A percentile compares a stretch with the other conserved stretches of the same genome.
These are phyloP conservation scores for Gymnarchus niloticus DNA, from an alignment of 2,113 vertebrate species.

Conservation along the genomic window DNA sequence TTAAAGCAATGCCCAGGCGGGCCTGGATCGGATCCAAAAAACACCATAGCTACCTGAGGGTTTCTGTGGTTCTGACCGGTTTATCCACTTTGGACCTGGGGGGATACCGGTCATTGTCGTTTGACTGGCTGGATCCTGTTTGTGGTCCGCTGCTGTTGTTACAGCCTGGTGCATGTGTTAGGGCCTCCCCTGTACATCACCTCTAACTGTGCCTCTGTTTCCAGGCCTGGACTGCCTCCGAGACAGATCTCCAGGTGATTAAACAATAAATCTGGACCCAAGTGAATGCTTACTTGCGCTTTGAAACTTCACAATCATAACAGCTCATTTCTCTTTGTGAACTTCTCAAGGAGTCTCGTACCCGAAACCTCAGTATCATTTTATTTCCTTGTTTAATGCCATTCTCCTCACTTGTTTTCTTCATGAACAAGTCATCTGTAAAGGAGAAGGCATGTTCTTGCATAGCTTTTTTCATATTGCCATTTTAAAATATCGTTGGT, in stretches of 20 bases:
- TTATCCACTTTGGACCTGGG: not conserved
- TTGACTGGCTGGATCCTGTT: slow-evolving; percentile 18
- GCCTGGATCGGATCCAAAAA: not conserved
- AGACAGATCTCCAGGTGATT: slow-evolving; percentile 10
- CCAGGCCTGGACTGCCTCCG: not conserved
- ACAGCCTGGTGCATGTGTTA: slow-evolving; percentile 18
- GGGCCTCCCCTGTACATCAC: slow-evolving; percentile 19
- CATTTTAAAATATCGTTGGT: not conserved
- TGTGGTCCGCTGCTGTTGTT: slow-evolving; percentile 22
- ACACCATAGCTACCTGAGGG: not conserved
- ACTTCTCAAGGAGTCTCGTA: not conserved
- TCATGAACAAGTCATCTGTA: not conserved
- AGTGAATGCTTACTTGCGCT: not conserved
- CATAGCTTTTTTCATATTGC: not conserved
- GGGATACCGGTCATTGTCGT: not conserved
- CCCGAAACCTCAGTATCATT: not conserved
- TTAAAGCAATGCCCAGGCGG: not conserved
- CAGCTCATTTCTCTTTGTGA: not conserved
- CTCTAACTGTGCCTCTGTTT: slow-evolving; percentile 1
- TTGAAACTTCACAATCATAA: not conserved
- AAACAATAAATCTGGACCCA: slow-evolving; percentile 15
- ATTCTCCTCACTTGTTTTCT: not conserved
- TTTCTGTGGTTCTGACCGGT: not conserved
- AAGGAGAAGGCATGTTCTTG: not conserved
- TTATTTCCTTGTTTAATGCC: not conserved